Evolutionary conservation across 1,140 invertebrate genomes (phyloP).

Genomic region (Hydropsyche tenuis): DNA sequence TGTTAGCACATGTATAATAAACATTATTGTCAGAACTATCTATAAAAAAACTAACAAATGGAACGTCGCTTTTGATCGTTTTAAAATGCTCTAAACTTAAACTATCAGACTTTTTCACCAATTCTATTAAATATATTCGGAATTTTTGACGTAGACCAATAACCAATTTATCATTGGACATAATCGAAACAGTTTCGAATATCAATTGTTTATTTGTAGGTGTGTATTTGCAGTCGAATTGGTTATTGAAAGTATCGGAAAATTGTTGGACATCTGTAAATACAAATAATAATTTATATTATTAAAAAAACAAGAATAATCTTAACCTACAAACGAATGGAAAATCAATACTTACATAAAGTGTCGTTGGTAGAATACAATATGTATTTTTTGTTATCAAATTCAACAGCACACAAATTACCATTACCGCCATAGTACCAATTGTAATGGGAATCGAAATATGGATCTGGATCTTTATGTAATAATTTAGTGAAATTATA

Average conservation of each 20-base stretch:
- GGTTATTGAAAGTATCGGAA: not conserved
- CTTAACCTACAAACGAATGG: not conserved
- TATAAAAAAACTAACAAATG: conserved; percentile 39
- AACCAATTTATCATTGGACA: conserved; percentile 20
- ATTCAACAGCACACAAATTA: conserved; percentile 23
- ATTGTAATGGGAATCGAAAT: conserved; percentile 43
- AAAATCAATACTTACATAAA: conserved; percentile 34
- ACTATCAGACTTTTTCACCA: not conserved
- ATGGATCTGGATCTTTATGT: conserved; percentile 42
- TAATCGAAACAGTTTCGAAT: conserved; percentile 36
- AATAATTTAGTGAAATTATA: conserved; percentile 43
- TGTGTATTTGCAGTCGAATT: conserved; percentile 31
- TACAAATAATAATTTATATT: conserved; percentile 18
- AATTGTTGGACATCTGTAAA: conserved; percentile 38
- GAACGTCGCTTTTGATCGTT: conserved; percentile 35
- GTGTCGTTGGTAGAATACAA: conserved; percentile 35
- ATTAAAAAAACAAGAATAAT: not conserved
- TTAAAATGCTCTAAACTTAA: conserved; percentile 17
- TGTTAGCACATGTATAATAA: conserved; percentile 28
- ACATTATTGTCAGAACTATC: conserved; percentile 21
- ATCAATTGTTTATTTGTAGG: conserved; percentile 37
- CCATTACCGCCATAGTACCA: conserved; percentile 46
- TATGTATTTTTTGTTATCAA: conserved; percentile 21
- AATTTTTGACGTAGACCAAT: conserved; percentile 42
- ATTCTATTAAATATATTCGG: conserved; percentile 33